These are phyloP conservation scores for Magallana ariakensis DNA, from an alignment of 1,140 invertebrate genomes.

Conservation along the genomic window DNA sequence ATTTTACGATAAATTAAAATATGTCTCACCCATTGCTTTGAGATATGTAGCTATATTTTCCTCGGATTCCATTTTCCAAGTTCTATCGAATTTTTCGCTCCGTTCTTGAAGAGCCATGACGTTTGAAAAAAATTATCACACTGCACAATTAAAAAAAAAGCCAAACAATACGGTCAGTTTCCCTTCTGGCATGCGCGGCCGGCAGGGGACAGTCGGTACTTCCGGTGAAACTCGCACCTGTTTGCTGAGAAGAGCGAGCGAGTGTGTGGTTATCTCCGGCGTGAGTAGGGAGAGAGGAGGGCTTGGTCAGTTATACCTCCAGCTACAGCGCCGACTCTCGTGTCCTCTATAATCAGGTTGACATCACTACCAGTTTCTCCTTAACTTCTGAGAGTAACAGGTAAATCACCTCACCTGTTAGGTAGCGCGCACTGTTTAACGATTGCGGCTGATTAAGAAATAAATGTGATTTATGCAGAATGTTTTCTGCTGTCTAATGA, in stretches of 20 bases:
- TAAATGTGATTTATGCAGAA: not conserved
- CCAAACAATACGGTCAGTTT: conserved; percentile 10
- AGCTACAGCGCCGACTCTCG: not conserved
- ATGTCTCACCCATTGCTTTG: not conserved
- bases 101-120: not conserved
- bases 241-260: not conserved
- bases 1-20: not conserved
- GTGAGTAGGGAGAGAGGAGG: not conserved
- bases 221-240: conserved; percentile 19
- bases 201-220: not conserved
- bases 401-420: not conserved
- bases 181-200: conserved; percentile 15
- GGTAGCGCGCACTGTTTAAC: not conserved
- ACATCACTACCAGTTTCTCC: not conserved
- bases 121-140: not conserved
- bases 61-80: conserved; percentile 30
- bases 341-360: conserved; percentile 17
- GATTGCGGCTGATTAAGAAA: conserved; percentile 12
- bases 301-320: not conserved
- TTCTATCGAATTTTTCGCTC: conserved; percentile 3
- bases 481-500: not conserved
- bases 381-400: not conserved
- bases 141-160: not conserved
- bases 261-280: not conserved
- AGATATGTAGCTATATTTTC: conserved; percentile 28